Base-by-base conservation (phyloP, 1,140 invertebrate genomes). In the Drosophila pallidifrons region DNA sequence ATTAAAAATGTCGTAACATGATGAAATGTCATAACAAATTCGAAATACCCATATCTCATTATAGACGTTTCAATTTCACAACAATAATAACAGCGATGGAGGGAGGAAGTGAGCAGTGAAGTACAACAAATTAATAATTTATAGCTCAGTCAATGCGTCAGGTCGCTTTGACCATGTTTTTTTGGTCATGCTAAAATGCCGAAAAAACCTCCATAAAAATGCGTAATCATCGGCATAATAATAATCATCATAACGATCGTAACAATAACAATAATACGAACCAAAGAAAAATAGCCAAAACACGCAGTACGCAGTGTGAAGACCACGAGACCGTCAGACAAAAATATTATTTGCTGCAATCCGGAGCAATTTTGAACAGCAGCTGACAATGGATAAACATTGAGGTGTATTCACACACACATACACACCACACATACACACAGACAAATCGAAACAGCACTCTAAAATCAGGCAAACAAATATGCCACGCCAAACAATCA, bases 141-240 rank as follows among this genome's bases (percentile, higher is more conserved):
- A 82, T 79, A 73, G 7, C 45, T 13, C n/a, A 38, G 46, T 43
- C 63, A 69, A 73, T 67, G 83, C 79, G 69, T 87, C 82, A 82
- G 79, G 82, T 51, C 74, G 46, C 57, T 20, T 75, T 81, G 60
- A 47, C 25, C 28, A 60, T 67, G 69, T 77, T 63, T 49, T 77
- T 63, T 49, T 8, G 41, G 41, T 46, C 67, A 70, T 61, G 49
- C 49, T 15, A 54, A 69, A 60, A 61, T 8, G 25, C 32, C 32
- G 25, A 52, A 47, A 15, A 70, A 55, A 10, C 61, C 41, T 30
- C 72, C 55, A 68, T 70, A 79, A 87, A 87, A 87, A 61, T 57
- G 73, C 72, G 73, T 74, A 87, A 88, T 87, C 82, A 79, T 79
- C 66, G 66, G 63, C 82, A 64, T 70, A 77, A 71, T 73, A 61